Conservation (phyloP, 2,797 vertebrate species). For the Malurus leucopterus region DNA sequence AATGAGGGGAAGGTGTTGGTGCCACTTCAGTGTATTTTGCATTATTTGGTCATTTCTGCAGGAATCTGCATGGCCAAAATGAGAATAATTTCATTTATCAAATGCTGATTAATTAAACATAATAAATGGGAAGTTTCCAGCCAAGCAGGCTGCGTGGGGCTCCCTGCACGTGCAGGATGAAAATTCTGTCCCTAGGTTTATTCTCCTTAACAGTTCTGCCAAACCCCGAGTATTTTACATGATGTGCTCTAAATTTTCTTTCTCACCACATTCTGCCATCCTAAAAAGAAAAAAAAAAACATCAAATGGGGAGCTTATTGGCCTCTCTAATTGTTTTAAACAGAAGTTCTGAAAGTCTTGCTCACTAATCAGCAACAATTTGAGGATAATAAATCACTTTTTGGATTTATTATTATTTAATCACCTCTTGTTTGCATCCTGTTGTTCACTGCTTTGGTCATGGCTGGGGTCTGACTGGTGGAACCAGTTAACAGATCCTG, state of each 20-base stretch:
- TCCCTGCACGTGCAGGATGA: neutral
- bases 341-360: neutral
- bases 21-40: neutral
- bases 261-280: neutral
- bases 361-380: neutral
- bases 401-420: neutral
- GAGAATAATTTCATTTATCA: neutral
- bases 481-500: neutral
- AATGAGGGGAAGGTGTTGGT: neutral
- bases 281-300: neutral
- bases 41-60: neutral
- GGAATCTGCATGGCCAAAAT: neutral
- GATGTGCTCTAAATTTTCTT: neutral
- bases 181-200: neutral
- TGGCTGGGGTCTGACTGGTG: neutral
- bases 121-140: neutral
- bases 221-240: neutral
- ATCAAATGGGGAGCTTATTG: neutral
- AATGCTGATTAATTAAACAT: neutral
- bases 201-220: neutral
- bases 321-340: neutral
- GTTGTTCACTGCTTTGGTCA: accelerated
- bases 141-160: neutral
- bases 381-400: neutral
- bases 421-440: neutral